These are phyloP conservation scores for Indicator indicator DNA, from an alignment of 2,113 vertebrate genomes.

Conservation along the genomic window DNA sequence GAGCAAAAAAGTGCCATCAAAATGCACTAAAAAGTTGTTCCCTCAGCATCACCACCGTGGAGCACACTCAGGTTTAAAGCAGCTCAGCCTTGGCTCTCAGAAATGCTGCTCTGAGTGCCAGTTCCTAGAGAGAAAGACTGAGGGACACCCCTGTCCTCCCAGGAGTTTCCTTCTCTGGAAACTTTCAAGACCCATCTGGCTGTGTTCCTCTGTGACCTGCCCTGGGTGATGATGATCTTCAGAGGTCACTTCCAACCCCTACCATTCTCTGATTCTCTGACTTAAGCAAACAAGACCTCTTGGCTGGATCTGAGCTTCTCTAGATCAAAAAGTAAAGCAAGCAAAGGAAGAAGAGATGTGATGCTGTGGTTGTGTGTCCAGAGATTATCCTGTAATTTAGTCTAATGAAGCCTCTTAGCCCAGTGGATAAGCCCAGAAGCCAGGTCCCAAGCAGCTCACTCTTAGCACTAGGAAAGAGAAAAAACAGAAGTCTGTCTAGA, in stretches of 20 bases:
- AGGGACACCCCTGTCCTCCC: neutral
- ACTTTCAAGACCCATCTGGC: no score
- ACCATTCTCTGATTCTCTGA: no score
- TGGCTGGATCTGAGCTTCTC: neutral
- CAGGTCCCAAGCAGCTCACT: neutral
- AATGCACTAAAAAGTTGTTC: neutral
- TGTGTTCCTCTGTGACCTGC: no score
- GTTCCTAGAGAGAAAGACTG: neutral
- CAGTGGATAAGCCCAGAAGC: neutral
- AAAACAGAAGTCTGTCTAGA: neutral
- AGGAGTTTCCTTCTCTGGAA: no score
- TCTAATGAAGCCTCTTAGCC: conserved; percentile 25
- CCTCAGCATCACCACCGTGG: neutral
- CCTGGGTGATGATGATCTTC: no score
- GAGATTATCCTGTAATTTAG: neutral
- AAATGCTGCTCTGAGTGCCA: neutral
- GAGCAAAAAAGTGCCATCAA: neutral
- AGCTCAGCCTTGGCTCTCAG: neutral
- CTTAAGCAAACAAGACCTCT: neutral
- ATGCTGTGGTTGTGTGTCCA: neutral
- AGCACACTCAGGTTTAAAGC: neutral
- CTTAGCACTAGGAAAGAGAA: neutral
- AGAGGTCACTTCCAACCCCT: no score
- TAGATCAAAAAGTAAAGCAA: neutral
- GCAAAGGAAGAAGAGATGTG: neutral